Percentiles rank a stretch among this genome's conserved stretches.
phyloP scores from a whole-genome alignment of 1,140 invertebrate genomes.

The Drosophila auraria region DNA sequence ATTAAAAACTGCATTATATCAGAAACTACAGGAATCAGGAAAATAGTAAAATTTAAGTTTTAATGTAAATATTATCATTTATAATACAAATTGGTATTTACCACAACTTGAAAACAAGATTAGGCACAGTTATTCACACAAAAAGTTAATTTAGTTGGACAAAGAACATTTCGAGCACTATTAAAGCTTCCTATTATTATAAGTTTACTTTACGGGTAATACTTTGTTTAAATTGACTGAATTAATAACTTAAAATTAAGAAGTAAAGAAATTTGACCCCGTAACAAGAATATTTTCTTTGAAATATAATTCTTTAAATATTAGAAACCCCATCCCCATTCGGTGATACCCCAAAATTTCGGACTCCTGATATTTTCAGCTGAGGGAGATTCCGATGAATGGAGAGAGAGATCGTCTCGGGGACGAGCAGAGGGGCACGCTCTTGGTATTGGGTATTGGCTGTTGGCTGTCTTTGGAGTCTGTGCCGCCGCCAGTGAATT shows the following conservation, averaged over 20 bases:
- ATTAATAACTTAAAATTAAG: background rate
- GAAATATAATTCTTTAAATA: background rate
- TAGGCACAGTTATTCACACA: too few relatives aligned
- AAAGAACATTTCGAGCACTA: too few relatives aligned
- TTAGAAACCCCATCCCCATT: slow-evolving; percentile 1
- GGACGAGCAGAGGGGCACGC: slow-evolving; percentile 8
- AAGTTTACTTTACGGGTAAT: background rate
- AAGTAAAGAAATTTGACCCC: too few relatives aligned
- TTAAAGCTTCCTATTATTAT: too few relatives aligned
- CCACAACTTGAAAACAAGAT: too few relatives aligned
- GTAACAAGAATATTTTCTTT: too few relatives aligned
- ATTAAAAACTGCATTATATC: background rate
- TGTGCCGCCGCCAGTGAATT: slow-evolving; percentile 41
- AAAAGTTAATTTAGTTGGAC: too few relatives aligned
- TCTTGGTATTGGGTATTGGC: slow-evolving; percentile 17
- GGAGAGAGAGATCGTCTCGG: slow-evolving; percentile 30
- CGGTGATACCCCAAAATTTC: slow-evolving; percentile 14
- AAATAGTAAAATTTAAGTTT: too few relatives aligned
- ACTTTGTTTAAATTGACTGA: background rate
- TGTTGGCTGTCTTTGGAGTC: slow-evolving; percentile 35
- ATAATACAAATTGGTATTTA: too few relatives aligned
- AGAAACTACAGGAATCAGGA: too few relatives aligned
- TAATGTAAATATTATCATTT: too few relatives aligned
- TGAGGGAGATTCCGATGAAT: slow-evolving; percentile 31
- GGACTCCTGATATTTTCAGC: background rate